phyloP scores from a whole-genome alignment of 1,140 invertebrate genomes.

The Zaprionus vittiger region DNA sequence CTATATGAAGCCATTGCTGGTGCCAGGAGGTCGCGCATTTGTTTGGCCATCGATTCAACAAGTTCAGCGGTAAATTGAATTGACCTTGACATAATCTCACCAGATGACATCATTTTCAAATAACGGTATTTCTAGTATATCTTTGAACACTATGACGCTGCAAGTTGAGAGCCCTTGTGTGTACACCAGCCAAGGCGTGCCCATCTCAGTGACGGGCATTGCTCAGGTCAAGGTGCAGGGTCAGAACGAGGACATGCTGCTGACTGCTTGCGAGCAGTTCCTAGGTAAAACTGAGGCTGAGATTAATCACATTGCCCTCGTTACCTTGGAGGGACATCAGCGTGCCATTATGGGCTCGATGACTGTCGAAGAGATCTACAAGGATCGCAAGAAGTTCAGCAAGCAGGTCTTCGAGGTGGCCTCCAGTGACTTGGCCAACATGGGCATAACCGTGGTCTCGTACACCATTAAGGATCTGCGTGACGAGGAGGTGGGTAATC shows the following conservation, averaged over 20 bases:
- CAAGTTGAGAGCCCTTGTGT: slow-evolving; percentile 96
- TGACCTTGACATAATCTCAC: slow-evolving; percentile 12
- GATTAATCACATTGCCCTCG: slow-evolving; percentile 96
- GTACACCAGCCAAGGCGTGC: slow-evolving; percentile 98
- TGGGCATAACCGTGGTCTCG: slow-evolving; percentile 99
- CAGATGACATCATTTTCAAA: slow-evolving; percentile 11
- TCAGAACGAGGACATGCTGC: slow-evolving; percentile 98
- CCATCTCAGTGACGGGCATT: slow-evolving; percentile 98
- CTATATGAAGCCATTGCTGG: slow-evolving; percentile 94
- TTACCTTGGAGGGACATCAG: slow-evolving; percentile 98
- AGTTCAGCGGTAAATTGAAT: slow-evolving; percentile 91
- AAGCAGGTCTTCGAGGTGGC: slow-evolving; percentile 98
- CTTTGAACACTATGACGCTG: slow-evolving; percentile 98
- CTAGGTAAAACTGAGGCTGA: slow-evolving; percentile 95
- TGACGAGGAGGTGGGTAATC: slow-evolving; percentile 94
- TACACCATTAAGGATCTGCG: slow-evolving; percentile 99
- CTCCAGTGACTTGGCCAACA: slow-evolving; percentile 97
- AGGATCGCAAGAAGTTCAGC: slow-evolving; percentile 99
- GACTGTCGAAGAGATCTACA: slow-evolving; percentile 99
- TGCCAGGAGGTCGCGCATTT: slow-evolving; percentile 97
- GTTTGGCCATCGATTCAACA: slow-evolving; percentile 98
- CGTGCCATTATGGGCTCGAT: slow-evolving; percentile 99
- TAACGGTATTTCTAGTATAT: slow-evolving; percentile 88
- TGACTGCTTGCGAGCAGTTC: slow-evolving; percentile 98
- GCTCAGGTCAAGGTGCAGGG: slow-evolving; percentile 99